A percentile compares a stretch with the other conserved stretches of the same genome.
These are phyloP conservation scores for Ranitomeya imitator DNA, from an alignment of 2,113 vertebrate species.

Conservation along the genomic window DNA sequence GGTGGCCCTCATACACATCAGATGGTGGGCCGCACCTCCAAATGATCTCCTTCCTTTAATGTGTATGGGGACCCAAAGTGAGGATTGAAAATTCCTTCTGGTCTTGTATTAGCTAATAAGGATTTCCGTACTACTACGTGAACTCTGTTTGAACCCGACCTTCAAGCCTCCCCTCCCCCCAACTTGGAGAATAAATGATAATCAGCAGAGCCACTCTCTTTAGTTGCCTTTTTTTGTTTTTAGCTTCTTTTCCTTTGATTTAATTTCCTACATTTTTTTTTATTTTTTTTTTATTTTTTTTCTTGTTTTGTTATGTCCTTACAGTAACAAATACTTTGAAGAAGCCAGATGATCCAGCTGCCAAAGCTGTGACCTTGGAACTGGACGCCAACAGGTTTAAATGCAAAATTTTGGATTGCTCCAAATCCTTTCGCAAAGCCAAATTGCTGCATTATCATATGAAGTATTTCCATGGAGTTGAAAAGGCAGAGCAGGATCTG, in stretches of 20 bases:
- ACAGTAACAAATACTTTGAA: constrained; percentile 89
- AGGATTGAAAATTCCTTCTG: too few species aligned
- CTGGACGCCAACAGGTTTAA: constrained; percentile 93
- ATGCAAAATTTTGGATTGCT: constrained; percentile 87
- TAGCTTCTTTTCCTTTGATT: constrained; percentile 3
- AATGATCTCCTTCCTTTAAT: too few species aligned
- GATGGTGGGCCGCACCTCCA: too few species aligned
- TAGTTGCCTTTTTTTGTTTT: not conserved
- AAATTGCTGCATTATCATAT: constrained; percentile 95
- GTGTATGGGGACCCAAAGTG: too few species aligned
- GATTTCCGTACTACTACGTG: not conserved
- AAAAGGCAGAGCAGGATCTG: constrained; percentile 80
- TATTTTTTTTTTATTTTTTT: constrained; percentile 42
- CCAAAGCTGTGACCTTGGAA: constrained; percentile 81
- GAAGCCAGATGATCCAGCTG: constrained; percentile 76
- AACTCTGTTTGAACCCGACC: not conserved
- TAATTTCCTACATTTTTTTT: constrained; percentile 5
- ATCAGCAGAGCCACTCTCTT: not conserved
- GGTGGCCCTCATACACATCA: too few species aligned
- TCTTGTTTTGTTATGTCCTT: constrained; percentile 67
- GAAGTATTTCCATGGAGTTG: constrained; percentile 96
- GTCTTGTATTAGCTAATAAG: not conserved
- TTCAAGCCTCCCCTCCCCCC: not conserved
- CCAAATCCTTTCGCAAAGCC: constrained; percentile 94
- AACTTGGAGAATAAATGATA: not conserved